Base-by-base conservation (phyloP, 2,797 vertebrate genomes). In the Betta splendens region DNA sequence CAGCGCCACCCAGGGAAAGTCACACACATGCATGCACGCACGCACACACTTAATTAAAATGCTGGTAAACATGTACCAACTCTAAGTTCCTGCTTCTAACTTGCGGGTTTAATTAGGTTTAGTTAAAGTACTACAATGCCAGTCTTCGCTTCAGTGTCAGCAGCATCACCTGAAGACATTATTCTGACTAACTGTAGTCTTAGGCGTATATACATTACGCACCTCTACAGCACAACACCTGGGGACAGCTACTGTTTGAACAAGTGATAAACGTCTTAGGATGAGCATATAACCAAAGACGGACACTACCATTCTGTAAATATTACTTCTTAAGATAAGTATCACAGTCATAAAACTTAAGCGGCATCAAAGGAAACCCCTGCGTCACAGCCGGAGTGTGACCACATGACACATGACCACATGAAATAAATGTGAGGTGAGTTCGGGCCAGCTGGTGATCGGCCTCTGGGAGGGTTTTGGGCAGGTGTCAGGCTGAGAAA, bases 401-500 rank as follows among this genome's bases (percentile, higher is more conserved):
- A 63, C 20, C 9, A 37, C 25, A 33, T 23, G 21, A 42, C 26
- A 52, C n/a, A n/a, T n/a, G n/a, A n/a, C n/a, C n/a, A n/a, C n/a
- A 6, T n/a, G 2, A n/a, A 35, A 28, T 36, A 22, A 44, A 35
- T 61, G 21, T 12, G 6, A 29, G 5, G 13, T 0, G 13, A 7
- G 15, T 53, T 49, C 13, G n/a, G 16, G 16, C 26, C 17, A 21
- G n/a, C 5, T 15, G 2, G 15, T 20, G 28, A 32, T 47, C 53
- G 44, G 20, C 17, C 16, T 35, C 17, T 31, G 25, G 5, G 31
- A 35, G 13, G 5, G 33, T 47, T 56, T 63, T 9, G 25, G 31
- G 28, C 31, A 35, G 39, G 49, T 18, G 67, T 56, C 46, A 26
- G 28, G 31, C 23, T 60, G 52, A 66, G 64, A 67, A 47, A 53